phyloP scores from a whole-genome alignment of 2,797 vertebrate genomes.

The Poecilia picta region DNA sequence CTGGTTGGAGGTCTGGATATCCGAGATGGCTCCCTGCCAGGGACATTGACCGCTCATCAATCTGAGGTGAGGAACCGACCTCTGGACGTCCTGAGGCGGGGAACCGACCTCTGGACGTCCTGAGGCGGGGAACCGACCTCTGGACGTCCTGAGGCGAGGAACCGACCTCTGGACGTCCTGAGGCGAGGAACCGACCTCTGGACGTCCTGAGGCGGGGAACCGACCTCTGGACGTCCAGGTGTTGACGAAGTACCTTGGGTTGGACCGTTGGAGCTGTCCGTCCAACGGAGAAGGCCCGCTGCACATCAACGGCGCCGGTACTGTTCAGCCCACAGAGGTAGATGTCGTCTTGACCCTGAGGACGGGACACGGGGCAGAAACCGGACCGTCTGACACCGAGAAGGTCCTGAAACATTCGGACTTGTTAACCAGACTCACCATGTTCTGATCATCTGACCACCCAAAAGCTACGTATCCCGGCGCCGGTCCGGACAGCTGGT shows the following conservation, averaged over 20 bases:
- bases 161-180: no score
- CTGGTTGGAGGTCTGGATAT: conserved; percentile 41
- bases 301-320: conserved; percentile 57
- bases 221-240: not conserved
- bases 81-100: no score
- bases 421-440: conserved; percentile 70
- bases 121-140: no score
- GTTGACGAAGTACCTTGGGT: conserved; percentile 60
- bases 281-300: conserved; percentile 75
- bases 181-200: no score
- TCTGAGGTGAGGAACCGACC: not conserved
- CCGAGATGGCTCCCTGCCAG: conserved; percentile 73
- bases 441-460: conserved; percentile 80
- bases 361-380: not conserved
- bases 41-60: not conserved
- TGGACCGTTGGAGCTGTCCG: conserved; percentile 26
- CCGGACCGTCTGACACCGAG: not conserved
- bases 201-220: no score
- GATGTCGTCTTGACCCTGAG: conserved; percentile 84
- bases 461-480: conserved; percentile 81
- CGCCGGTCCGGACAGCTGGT: conserved; percentile 74
- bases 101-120: not conserved
- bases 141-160: no score
- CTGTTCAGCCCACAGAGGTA: conserved; percentile 75
- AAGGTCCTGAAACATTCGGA: not conserved